phyloP scores from a whole-genome alignment of 2,797 vertebrate genomes.

The Meda fulgida region DNA sequence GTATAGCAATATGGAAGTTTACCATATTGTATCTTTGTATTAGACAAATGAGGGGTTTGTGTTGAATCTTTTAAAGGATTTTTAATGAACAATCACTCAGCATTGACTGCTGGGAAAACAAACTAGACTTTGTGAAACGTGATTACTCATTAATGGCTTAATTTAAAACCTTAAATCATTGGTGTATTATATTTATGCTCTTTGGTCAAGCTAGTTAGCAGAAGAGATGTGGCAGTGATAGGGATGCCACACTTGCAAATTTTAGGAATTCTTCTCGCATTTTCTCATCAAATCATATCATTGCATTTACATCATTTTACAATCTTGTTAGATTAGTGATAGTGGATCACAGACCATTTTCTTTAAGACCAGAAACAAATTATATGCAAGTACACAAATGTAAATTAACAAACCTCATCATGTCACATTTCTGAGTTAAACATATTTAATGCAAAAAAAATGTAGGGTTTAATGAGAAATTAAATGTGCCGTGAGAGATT shows the following conservation, averaged over 20 bases:
- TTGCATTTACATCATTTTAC: not conserved
- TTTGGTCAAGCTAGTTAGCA: not conserved
- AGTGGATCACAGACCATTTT: not conserved
- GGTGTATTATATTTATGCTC: constrained; percentile 34
- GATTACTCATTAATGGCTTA: not conserved
- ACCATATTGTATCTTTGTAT: not conserved
- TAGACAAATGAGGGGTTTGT: not conserved
- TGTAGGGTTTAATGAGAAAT: not conserved
- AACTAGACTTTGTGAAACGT: not conserved
- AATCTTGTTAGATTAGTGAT: not conserved
- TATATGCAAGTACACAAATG: too few relatives aligned
- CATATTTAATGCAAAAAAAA: not conserved
- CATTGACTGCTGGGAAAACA: constrained; percentile 6
- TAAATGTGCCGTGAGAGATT: not conserved
- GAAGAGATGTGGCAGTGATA: not conserved
- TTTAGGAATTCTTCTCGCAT: not conserved
- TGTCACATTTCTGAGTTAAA: not conserved
- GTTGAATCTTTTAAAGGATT: not conserved
- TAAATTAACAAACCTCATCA: not conserved
- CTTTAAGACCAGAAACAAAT: not conserved
- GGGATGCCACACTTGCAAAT: constrained; percentile 11
- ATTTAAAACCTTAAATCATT: constrained; percentile 19
- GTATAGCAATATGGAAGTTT: not conserved
- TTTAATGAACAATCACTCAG: not conserved
- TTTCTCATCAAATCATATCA: not conserved